Percentiles rank a stretch among this genome's conserved stretches.
These are phyloP conservation scores for Haliaeetus leucogaster DNA, from an alignment of 2,113 vertebrate species.

Conservation along the genomic window DNA sequence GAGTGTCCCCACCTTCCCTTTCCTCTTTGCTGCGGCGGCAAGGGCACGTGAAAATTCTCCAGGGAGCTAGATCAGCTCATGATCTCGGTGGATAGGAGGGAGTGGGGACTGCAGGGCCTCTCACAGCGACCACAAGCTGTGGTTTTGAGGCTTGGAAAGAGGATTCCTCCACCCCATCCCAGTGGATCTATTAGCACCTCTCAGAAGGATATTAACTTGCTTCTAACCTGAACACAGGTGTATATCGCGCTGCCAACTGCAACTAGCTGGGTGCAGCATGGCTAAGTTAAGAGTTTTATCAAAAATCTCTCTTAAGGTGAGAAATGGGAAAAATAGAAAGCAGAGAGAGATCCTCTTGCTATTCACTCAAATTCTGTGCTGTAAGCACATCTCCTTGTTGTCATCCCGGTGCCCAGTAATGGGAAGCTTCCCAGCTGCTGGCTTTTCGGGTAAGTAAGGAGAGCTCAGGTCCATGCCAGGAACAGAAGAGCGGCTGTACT, in stretches of 20 bases:
- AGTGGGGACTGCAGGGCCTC: neutral
- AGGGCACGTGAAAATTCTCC: neutral
- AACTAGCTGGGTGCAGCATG: neutral
- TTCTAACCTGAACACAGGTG: neutral
- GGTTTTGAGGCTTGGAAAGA: neutral
- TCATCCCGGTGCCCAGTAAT: neutral
- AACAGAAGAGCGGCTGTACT: neutral
- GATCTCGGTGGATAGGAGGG: neutral
- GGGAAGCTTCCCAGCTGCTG: neutral
- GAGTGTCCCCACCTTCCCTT: neutral
- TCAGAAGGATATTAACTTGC: neutral
- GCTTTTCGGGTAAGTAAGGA: neutral
- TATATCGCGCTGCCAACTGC: neutral
- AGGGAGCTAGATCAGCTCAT: neutral
- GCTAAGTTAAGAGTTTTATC: neutral
- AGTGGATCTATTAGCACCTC: neutral
- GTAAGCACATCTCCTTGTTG: neutral
- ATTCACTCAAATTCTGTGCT: neutral
- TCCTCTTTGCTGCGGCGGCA: neutral
- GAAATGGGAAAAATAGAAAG: neutral
- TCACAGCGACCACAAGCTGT: neutral
- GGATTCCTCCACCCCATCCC: neutral
- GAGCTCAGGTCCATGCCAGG: neutral
- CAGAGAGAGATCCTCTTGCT: neutral
- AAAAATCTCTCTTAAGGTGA: neutral